These are phyloP conservation scores for Urocolius indicus DNA, from an alignment of 2,113 vertebrate genomes.

Conservation along the genomic window DNA sequence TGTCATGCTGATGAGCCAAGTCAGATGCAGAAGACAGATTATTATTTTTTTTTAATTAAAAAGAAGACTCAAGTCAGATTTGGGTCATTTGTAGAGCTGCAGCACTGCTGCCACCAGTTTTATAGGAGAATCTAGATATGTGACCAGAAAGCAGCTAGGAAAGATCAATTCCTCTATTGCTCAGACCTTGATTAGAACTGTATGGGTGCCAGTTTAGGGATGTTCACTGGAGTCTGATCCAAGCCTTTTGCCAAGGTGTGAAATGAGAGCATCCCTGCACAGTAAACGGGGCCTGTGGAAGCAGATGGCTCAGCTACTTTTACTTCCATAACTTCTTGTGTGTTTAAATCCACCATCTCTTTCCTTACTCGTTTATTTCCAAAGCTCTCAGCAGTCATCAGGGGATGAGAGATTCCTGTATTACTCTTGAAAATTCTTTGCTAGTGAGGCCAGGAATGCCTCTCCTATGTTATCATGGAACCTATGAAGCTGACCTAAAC, in stretches of 20 bases:
- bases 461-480: slow-evolving; percentile 50
- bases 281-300: neutral
- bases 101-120: neutral
- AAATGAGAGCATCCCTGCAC: neutral
- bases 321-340: neutral
- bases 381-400: neutral
- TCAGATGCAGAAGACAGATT: neutral
- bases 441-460: slow-evolving; percentile 26
- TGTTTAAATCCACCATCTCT: neutral
- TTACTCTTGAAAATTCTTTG: slow-evolving; percentile 39
- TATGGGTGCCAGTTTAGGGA: neutral
- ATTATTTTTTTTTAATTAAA: neutral
- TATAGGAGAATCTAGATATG: neutral
- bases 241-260: neutral
- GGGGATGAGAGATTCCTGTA: neutral
- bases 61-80: neutral
- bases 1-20: neutral
- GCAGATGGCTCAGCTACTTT: neutral
- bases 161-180: neutral
- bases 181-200: neutral
- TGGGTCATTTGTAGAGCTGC: neutral
- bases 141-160: fast-evolving
- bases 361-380: slow-evolving; percentile 21
- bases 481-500: slow-evolving; percentile 31
- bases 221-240: neutral